Percentiles rank a stretch among this genome's conserved stretches.
Conservation (phyloP, 1,140 invertebrate genomes). For the Ephestia elutella region DNA sequence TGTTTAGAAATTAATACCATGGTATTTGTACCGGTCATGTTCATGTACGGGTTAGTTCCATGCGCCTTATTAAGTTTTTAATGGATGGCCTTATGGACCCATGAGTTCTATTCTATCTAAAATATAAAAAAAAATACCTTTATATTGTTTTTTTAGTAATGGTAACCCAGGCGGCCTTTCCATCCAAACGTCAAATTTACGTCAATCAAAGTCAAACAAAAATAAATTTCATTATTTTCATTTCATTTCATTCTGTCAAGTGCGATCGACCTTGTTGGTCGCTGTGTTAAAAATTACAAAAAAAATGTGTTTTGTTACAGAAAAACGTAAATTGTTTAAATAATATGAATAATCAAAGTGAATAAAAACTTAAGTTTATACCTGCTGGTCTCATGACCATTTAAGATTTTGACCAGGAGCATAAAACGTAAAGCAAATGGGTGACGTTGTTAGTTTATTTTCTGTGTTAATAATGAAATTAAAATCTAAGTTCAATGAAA, state of each 20-base stretch:
- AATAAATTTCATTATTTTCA: too few relatives aligned
- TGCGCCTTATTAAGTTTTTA: too few relatives aligned
- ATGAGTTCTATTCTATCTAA: too few relatives aligned
- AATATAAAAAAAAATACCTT: too few relatives aligned
- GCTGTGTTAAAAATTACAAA: conserved; percentile 12
- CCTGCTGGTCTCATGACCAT: conserved; percentile 60
- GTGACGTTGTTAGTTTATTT: conserved; percentile 68
- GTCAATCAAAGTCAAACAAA: neutral
- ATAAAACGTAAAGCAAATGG: conserved; percentile 49
- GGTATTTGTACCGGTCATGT: too few relatives aligned
- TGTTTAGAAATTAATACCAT: too few relatives aligned
- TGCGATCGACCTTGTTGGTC: conserved; percentile 31
- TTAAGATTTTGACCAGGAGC: conserved; percentile 41
- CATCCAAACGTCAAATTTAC: too few relatives aligned
- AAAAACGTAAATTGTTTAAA: conserved; percentile 57
- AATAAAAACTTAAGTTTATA: conserved; percentile 37
- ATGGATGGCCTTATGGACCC: too few relatives aligned
- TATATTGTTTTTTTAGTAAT: too few relatives aligned
- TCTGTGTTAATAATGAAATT: conserved; percentile 72
- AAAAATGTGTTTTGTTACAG: conserved; percentile 31
- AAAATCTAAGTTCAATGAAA: conserved; percentile 68
- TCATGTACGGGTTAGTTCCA: too few relatives aligned
- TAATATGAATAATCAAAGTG: conserved; percentile 50
- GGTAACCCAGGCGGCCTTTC: too few relatives aligned
- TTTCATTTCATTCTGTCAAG: conserved; percentile 30